Percentiles rank a stretch among this genome's conserved stretches.
Conservation (phyloP, 2,113 vertebrate genomes). For the Periophthalmodon schlosseri region DNA sequence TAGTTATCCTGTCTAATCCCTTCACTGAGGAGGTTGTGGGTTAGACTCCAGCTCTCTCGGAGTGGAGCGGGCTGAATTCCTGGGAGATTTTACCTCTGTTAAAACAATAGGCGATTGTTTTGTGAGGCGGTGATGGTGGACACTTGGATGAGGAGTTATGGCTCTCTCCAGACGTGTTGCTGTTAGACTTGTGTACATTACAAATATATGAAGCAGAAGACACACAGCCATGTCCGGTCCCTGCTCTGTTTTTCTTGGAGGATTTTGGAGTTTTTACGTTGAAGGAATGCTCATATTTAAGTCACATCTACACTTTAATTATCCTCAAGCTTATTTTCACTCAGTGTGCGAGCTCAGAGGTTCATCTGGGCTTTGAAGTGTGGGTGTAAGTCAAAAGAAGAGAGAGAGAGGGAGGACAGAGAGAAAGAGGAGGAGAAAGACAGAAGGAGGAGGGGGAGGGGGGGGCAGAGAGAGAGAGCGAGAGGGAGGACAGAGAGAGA, state of each 20-base stretch:
- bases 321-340: constrained; percentile 41
- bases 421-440: constrained; percentile 11
- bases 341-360: constrained; percentile 33
- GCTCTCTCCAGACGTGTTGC: constrained; percentile 8
- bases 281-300: constrained; percentile 38
- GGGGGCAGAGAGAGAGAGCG: constrained; percentile 88
- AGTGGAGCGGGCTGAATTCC: neutral
- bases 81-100: constrained; percentile 3
- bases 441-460: constrained; percentile 82
- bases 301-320: constrained; percentile 50
- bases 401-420: constrained; percentile 8
- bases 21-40: no score
- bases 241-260: constrained; percentile 40
- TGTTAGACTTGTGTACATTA: neutral
- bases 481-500: neutral
- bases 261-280: constrained; percentile 30
- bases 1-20: neutral
- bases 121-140: neutral
- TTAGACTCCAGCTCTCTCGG: no score
- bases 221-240: constrained; percentile 23
- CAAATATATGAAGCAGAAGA: constrained; percentile 20
- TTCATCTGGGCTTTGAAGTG: constrained; percentile 53
- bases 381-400: constrained; percentile 47
- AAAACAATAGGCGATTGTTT: constrained; percentile 2
- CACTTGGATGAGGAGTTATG: neutral